Conservation (phyloP, 2,113 vertebrate species). For the Coreoperca whiteheadi region DNA sequence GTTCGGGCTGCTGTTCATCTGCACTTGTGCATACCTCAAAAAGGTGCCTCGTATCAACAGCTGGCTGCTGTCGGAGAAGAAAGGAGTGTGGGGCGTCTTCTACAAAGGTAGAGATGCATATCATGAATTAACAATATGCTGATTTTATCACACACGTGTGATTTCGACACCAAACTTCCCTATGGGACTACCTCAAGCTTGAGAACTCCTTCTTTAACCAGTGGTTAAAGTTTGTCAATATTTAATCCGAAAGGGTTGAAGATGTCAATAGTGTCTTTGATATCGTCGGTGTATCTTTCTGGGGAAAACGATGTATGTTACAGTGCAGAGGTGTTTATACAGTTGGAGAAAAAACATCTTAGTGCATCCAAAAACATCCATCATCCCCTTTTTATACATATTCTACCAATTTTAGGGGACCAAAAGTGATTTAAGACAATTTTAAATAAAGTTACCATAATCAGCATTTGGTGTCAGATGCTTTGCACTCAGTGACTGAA, state of each 20-base stretch:
- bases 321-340: neutral
- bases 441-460: neutral
- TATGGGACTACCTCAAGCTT: neutral
- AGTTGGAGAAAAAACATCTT: neutral
- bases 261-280: neutral
- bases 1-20: conserved; percentile 94
- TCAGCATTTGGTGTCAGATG: neutral
- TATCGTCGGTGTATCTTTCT: neutral
- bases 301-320: neutral
- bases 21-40: conserved; percentile 96
- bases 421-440: neutral
- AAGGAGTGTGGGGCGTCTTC: conserved; percentile 95
- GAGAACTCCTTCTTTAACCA: neutral
- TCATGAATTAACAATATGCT: neutral
- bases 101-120: conserved; percentile 90
- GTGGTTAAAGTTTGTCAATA: neutral
- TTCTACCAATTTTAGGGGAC: neutral
- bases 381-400: too few relatives aligned
- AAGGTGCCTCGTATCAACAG: conserved; percentile 93
- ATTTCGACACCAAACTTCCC: neutral
- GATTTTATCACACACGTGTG: neutral
- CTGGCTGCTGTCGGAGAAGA: conserved; percentile 95
- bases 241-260: neutral
- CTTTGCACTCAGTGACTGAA: neutral
- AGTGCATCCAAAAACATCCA: neutral